Evolutionary conservation across 2,888 invertebrate genomes (phyloP).

Genomic region (Nemoura dubitans): DNA sequence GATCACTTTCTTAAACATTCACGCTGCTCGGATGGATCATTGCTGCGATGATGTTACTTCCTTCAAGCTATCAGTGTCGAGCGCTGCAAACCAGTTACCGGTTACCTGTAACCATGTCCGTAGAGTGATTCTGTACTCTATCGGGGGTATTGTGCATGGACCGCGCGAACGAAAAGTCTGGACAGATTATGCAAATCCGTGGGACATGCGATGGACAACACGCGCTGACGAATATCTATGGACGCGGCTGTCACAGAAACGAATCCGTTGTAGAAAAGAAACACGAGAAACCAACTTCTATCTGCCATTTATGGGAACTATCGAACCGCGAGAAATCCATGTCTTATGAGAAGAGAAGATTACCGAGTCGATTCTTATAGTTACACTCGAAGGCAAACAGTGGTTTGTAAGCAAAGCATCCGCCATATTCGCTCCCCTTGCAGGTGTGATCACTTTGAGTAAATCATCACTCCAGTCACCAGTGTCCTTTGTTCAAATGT

Average conservation of each 20-base stretch:
- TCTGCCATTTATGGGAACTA: not conserved
- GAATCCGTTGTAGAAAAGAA: not conserved
- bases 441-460: not conserved
- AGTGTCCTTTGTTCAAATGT: not conserved
- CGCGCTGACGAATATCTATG: not conserved
- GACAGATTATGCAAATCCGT: constrained; percentile 3
- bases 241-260: constrained; percentile 3
- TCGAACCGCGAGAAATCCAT: not conserved
- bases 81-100: not conserved
- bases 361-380: not conserved
- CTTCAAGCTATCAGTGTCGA: not conserved
- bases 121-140: not conserved
- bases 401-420: not conserved
- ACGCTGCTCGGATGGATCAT: not conserved
- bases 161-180: not conserved
- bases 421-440: not conserved
- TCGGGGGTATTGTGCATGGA: not conserved
- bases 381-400: not conserved
- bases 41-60: not conserved
- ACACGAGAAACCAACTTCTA: not conserved
- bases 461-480: not conserved
- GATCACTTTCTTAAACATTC: not conserved
- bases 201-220: not conserved
- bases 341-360: not conserved
- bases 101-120: not conserved